Evolutionary conservation across 2,888 invertebrate species (phyloP).

Genomic region (Folsomia manolachei): DNA sequence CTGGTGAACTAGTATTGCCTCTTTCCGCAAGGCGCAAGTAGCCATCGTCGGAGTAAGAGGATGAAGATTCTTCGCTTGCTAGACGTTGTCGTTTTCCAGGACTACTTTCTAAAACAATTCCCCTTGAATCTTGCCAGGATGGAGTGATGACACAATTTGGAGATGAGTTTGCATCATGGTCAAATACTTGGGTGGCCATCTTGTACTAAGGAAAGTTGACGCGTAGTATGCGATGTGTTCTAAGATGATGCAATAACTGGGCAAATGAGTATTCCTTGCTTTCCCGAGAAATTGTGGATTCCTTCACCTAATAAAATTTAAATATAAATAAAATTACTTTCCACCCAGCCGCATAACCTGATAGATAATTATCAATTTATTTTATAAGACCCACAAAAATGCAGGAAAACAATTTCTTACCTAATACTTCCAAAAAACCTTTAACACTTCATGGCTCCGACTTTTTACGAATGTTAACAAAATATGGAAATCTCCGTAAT

Average conservation of each 20-base stretch:
- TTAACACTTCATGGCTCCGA: no score
- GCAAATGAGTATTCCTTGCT: no score
- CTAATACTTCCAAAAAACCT: no score
- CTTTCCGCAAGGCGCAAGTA: not conserved
- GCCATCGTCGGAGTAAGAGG: conserved; percentile 5
- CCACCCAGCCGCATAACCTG: no score
- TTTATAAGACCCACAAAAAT: no score
- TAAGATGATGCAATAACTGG: not conserved
- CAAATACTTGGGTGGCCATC: not conserved
- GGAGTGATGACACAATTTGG: not conserved
- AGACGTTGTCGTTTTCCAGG: not conserved
- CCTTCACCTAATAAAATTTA: no score
- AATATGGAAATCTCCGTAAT: no score
- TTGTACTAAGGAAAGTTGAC: not conserved
- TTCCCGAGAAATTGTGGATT: no score
- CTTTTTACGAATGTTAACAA: no score
- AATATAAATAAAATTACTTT: no score
- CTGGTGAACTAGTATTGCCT: not conserved
- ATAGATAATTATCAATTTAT: no score
- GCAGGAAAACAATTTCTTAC: no score
- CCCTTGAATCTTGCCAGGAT: not conserved
- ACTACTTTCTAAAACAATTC: not conserved
- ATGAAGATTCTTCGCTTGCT: not conserved
- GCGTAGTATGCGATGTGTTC: not conserved
- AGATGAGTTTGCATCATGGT: not conserved